A percentile compares a stretch with the other conserved stretches of the same genome.
phyloP scores from a whole-genome alignment of 2,797 vertebrate species.

The Galago senegalensis region DNA sequence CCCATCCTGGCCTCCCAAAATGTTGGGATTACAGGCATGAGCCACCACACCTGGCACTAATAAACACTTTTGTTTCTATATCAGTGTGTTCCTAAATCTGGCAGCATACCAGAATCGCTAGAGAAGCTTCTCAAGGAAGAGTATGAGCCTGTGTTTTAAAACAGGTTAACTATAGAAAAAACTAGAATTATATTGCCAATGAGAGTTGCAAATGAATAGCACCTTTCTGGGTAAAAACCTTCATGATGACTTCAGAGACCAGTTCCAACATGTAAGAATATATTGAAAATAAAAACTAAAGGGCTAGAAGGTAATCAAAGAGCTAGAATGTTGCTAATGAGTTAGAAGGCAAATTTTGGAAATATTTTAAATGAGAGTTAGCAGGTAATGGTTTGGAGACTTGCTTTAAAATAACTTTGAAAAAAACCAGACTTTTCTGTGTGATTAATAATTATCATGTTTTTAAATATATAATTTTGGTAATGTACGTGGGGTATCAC shows the following conservation, averaged over 20 bases:
- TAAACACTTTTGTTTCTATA: neutral
- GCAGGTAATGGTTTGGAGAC: neutral
- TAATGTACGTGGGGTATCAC: neutral
- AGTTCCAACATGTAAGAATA: neutral
- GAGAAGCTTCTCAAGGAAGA: neutral
- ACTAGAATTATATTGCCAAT: neutral
- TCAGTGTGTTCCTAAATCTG: neutral
- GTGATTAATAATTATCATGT: conserved; percentile 18
- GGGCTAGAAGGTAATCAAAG: neutral
- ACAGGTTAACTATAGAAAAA: neutral
- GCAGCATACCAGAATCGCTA: neutral
- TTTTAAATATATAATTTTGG: conserved; percentile 23
- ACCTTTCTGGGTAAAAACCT: neutral
- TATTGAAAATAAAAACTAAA: conserved; percentile 51
- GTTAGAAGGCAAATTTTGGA: neutral
- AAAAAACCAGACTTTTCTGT: neutral
- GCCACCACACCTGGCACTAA: neutral
- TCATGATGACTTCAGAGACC: neutral
- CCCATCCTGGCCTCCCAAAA: no score
- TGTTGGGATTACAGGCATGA: no score
- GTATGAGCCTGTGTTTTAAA: neutral
- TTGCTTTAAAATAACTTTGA: conserved; percentile 6
- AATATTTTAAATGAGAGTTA: conserved; percentile 15
- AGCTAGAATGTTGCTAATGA: neutral
- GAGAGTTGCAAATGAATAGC: conserved; percentile 16